phyloP scores from a whole-genome alignment of 2,797 vertebrate genomes.

The Cyclopterus lumpus region DNA sequence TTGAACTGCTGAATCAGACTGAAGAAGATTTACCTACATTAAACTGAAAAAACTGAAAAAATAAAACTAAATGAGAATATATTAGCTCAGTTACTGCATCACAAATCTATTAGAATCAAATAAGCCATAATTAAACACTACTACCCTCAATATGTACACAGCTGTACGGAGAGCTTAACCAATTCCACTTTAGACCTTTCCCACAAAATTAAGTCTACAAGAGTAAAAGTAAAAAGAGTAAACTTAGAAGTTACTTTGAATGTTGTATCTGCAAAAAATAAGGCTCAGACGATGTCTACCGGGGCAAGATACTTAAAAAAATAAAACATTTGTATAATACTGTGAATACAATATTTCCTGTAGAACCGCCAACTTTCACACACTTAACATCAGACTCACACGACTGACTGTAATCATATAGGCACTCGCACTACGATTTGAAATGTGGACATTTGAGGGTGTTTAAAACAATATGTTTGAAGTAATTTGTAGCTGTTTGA shows the following conservation, averaged over 20 bases:
- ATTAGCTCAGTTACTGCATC: not conserved
- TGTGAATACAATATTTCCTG: not conserved
- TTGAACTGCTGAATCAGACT: not conserved
- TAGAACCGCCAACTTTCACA: not conserved
- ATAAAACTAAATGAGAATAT: not conserved
- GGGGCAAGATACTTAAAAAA: not conserved
- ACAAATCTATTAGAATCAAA: not conserved
- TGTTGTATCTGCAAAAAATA: not conserved
- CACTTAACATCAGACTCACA: not conserved
- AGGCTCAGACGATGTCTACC: not conserved
- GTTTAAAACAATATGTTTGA: not conserved
- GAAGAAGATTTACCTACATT: not conserved
- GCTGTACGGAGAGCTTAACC: not conserved
- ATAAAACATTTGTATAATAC: not conserved
- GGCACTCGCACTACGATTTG: not conserved
- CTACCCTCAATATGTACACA: not conserved
- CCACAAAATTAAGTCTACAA: not conserved
- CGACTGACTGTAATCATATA: not conserved
- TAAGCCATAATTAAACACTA: not conserved
- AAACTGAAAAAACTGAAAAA: not conserved
- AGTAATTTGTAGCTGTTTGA: not conserved
- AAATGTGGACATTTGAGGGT: not conserved
- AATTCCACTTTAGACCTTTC: not conserved
- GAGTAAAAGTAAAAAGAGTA: not conserved
- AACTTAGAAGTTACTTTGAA: too few relatives aligned